phyloP scores from a whole-genome alignment of 2,113 vertebrate species.

The Otocyon megalotis region DNA sequence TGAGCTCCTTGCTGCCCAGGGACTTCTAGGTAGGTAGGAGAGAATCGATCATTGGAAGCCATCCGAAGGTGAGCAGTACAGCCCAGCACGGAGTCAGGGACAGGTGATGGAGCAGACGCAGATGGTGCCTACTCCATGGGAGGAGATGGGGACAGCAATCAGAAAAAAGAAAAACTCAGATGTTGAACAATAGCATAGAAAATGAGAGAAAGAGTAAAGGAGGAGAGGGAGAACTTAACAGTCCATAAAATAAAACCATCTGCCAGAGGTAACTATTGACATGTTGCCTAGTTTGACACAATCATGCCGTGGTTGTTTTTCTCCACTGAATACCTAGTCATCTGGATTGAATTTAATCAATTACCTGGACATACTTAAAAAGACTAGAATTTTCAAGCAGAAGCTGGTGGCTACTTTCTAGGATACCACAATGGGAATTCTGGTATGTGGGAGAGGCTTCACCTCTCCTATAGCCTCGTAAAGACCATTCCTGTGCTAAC shows the following conservation, averaged over 20 bases:
- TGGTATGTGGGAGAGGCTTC: fast-evolving
- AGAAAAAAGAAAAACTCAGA: neutral
- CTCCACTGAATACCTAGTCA: neutral
- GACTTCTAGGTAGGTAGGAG: neutral
- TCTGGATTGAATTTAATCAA: constrained; percentile 14
- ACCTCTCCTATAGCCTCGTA: neutral
- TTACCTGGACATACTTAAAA: neutral
- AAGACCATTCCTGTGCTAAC: neutral
- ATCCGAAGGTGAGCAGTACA: neutral
- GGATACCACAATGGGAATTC: neutral
- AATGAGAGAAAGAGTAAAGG: neutral
- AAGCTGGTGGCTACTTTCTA: neutral
- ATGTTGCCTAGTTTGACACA: neutral
- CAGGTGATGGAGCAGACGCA: neutral
- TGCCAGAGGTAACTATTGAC: neutral
- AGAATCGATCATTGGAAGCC: neutral
- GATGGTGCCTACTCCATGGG: neutral
- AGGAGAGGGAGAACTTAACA: neutral
- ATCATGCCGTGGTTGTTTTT: neutral
- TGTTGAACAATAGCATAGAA: neutral
- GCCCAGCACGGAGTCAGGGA: neutral
- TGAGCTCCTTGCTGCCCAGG: neutral
- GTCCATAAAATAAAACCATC: neutral
- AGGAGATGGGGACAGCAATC: neutral
- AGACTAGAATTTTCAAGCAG: neutral